phyloP scores from a whole-genome alignment of 2,113 vertebrate genomes.

The Serinus canaria region DNA sequence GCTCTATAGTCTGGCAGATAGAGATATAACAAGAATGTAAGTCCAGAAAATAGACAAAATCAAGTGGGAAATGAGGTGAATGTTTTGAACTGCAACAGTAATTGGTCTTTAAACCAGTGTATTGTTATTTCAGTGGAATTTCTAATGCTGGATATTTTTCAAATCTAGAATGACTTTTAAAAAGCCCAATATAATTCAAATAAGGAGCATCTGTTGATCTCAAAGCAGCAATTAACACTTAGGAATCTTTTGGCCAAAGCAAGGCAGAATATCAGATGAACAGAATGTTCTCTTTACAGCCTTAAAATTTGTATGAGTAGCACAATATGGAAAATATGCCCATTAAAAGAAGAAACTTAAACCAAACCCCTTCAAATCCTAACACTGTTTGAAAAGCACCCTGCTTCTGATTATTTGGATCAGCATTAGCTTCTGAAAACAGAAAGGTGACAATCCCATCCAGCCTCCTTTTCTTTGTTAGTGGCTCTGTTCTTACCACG shows the following conservation, averaged over 20 bases:
- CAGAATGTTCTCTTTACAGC: not conserved
- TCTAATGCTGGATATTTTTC: not conserved
- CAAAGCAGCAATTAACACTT: not conserved
- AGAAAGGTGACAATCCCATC: not conserved
- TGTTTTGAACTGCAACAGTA: not conserved
- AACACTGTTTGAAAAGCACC: conserved; percentile 14
- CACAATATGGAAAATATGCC: not conserved
- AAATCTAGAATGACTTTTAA: not conserved
- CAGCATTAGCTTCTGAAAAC: not conserved
- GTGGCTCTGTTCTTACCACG: not conserved
- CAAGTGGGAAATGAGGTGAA: not conserved
- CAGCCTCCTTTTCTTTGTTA: not conserved
- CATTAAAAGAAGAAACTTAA: not conserved
- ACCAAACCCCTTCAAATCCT: conserved; percentile 13
- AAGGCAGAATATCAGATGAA: not conserved
- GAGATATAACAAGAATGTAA: not conserved
- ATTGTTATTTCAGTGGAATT: not conserved
- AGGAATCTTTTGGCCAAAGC: not conserved
- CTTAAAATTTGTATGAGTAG: not conserved
- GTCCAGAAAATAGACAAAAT: not conserved
- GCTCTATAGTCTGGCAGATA: not conserved
- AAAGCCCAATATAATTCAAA: not conserved
- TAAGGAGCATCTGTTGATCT: not conserved
- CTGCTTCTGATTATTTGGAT: conserved; percentile 23
- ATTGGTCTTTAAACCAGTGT: not conserved